A percentile compares a stretch with the other conserved stretches of the same genome.
Conservation (phyloP, 2,888 invertebrate genomes). For the Steinernema scapterisci region DNA sequence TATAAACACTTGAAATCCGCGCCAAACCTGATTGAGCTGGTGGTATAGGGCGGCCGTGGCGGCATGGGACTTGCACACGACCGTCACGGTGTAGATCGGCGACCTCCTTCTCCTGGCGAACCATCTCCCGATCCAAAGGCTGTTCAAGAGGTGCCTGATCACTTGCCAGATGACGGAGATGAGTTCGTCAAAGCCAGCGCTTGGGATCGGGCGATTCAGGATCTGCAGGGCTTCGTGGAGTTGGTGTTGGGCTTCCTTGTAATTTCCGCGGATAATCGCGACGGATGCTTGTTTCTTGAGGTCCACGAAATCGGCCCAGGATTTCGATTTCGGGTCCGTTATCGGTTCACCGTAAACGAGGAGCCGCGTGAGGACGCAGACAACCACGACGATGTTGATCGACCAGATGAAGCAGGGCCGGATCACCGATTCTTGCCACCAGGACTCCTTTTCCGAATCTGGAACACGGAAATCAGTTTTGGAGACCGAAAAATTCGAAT, state of each 20-base stretch:
- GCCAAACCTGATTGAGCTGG: slow-evolving; percentile 55
- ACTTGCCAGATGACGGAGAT: slow-evolving; percentile 54
- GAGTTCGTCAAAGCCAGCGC: slow-evolving; percentile 55
- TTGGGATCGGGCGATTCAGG: slow-evolving; percentile 59
- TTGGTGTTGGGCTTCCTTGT: slow-evolving; percentile 62
- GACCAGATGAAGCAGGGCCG: slow-evolving; percentile 43
- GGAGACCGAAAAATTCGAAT: no score
- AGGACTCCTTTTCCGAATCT: not conserved
- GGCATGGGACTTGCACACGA: slow-evolving; percentile 64
- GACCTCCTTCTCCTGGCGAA: slow-evolving; percentile 49
- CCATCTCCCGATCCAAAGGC: slow-evolving; percentile 65
- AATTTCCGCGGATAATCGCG: slow-evolving; percentile 52
- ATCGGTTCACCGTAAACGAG: slow-evolving; percentile 53
- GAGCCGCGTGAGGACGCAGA: slow-evolving; percentile 42
- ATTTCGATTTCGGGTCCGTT: slow-evolving; percentile 46
- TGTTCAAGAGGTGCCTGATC: slow-evolving; percentile 61
- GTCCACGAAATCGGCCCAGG: slow-evolving; percentile 57
- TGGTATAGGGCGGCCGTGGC: slow-evolving; percentile 65
- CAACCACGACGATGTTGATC: slow-evolving; percentile 44
- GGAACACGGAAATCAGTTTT: no score
- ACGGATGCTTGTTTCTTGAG: slow-evolving; percentile 51
- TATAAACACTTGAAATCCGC: slow-evolving; percentile 17
- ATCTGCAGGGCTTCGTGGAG: slow-evolving; percentile 60
- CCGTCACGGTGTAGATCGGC: slow-evolving; percentile 49
- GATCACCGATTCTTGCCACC: slow-evolving; percentile 35